Conservation (phyloP, 2,797 vertebrate genomes). For the Rhinatrema bivittatum region DNA sequence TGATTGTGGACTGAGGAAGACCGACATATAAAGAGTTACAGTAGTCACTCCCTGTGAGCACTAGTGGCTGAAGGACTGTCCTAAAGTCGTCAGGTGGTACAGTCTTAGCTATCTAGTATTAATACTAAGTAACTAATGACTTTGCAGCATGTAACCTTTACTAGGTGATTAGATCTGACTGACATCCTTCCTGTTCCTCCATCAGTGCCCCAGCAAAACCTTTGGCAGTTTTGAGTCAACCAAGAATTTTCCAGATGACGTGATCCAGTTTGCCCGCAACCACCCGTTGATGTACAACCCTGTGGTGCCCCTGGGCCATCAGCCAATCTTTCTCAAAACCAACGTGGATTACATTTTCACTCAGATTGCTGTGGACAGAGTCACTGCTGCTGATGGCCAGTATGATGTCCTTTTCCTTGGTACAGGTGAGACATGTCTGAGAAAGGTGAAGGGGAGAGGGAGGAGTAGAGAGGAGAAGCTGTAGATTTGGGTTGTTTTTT, state of each 20-base stretch:
- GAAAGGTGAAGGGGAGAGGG: too few species aligned
- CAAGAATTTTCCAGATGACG: conserved; percentile 93
- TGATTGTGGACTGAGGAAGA: too few species aligned
- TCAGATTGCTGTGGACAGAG: conserved; percentile 76
- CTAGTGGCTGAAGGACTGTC: too few species aligned
- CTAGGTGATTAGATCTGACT: too few species aligned
- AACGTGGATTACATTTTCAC: conserved; percentile 83
- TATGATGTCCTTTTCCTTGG: conserved; percentile 93
- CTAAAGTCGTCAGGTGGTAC: too few species aligned
- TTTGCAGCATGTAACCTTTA: too few species aligned
- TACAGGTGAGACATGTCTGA: conserved; percentile 62
- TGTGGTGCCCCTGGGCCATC: conserved; percentile 73
- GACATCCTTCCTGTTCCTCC: neutral
- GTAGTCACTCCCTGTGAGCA: too few species aligned
- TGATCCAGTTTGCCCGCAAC: conserved; percentile 93
- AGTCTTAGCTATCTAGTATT: too few species aligned
- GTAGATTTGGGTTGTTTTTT: too few species aligned
- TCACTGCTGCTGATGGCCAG: conserved; percentile 76
- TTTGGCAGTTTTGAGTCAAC: conserved; percentile 94
- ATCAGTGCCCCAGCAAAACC: conserved; percentile 92
- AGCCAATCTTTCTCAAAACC: conserved; percentile 79
- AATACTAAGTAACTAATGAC: too few species aligned
- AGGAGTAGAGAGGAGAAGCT: too few species aligned
- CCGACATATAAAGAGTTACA: too few species aligned
- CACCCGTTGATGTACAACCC: conserved; percentile 94